Evolutionary conservation across 2,888 invertebrate genomes (phyloP).

Genomic region (Ormyrus nitidulus): DNA sequence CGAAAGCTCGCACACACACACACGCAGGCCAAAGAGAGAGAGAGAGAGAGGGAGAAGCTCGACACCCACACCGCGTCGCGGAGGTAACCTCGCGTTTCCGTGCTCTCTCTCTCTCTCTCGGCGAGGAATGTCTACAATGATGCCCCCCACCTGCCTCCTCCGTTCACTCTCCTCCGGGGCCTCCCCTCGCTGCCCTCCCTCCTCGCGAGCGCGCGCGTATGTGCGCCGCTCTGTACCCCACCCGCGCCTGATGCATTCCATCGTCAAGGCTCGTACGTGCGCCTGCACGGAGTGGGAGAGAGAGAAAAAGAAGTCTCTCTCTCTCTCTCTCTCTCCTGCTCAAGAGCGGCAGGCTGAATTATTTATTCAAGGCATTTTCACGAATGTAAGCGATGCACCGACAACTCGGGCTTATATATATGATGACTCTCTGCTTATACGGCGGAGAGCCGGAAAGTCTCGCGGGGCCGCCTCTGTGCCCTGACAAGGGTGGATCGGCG

Average conservation of each 20-base stretch:
- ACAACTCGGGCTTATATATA: slow-evolving; percentile 8
- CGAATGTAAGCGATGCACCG: slow-evolving; percentile 53
- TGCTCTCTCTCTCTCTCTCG: slow-evolving; percentile 47
- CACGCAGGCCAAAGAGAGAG: no score
- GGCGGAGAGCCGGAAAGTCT: background rate
- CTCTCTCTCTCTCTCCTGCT: background rate
- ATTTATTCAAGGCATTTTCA: slow-evolving; percentile 58
- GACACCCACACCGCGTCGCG: slow-evolving; percentile 38
- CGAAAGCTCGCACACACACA: slow-evolving; percentile 41
- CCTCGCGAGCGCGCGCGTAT: background rate
- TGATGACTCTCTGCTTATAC: slow-evolving; percentile 42
- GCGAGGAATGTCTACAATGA: slow-evolving; percentile 56
- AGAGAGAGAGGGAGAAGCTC: background rate
- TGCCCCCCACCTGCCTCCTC: slow-evolving; percentile 50
- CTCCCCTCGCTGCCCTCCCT: slow-evolving; percentile 42
- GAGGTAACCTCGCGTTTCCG: slow-evolving; percentile 55
- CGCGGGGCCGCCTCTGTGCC: background rate
- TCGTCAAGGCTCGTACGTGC: no score
- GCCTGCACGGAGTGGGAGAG: slow-evolving; percentile 1
- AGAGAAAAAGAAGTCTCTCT: slow-evolving; percentile 17
- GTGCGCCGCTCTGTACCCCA: slow-evolving; percentile 14
- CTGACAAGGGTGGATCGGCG: background rate
- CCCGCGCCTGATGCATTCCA: slow-evolving; percentile 8
- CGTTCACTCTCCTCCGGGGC: slow-evolving; percentile 48
- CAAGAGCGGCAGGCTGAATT: slow-evolving; percentile 42